Evolutionary conservation across 2,797 vertebrate genomes (phyloP).

Genomic region (Clamator glandarius): DNA sequence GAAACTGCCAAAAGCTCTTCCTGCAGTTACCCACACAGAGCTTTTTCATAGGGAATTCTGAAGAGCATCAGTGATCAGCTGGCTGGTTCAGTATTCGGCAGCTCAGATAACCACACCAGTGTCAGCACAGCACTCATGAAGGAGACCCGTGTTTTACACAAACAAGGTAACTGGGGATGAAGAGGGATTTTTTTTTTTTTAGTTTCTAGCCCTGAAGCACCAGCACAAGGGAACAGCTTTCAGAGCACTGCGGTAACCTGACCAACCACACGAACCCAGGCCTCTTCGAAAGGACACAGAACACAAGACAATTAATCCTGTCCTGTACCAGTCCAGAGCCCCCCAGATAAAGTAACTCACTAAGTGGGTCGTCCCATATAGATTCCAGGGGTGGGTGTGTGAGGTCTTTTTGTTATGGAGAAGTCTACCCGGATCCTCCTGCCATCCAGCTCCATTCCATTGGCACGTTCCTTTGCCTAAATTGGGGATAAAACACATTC

Average conservation of each 20-base stretch:
- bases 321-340: neutral
- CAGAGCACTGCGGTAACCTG: neutral
- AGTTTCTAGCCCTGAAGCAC: neutral
- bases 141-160: neutral
- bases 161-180: too few species aligned
- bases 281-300: neutral
- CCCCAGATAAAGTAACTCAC: slow-evolving; percentile 77
- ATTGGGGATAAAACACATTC: neutral
- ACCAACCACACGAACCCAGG: neutral
- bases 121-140: neutral
- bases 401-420: slow-evolving; percentile 95
- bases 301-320: neutral
- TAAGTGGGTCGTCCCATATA: slow-evolving; percentile 98
- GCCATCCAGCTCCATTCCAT: slow-evolving; percentile 97
- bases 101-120: neutral
- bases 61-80: neutral
- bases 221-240: neutral
- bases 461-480: slow-evolving; percentile 95
- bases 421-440: slow-evolving; percentile 95
- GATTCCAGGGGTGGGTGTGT: slow-evolving; percentile 96
- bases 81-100: neutral
- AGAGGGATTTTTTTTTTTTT: neutral
- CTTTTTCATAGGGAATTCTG: neutral
- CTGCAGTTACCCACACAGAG: neutral
- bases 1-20: neutral